These are phyloP conservation scores for Lissonota sp. DNA, from an alignment of 2,888 invertebrate genomes.

Conservation along the genomic window DNA sequence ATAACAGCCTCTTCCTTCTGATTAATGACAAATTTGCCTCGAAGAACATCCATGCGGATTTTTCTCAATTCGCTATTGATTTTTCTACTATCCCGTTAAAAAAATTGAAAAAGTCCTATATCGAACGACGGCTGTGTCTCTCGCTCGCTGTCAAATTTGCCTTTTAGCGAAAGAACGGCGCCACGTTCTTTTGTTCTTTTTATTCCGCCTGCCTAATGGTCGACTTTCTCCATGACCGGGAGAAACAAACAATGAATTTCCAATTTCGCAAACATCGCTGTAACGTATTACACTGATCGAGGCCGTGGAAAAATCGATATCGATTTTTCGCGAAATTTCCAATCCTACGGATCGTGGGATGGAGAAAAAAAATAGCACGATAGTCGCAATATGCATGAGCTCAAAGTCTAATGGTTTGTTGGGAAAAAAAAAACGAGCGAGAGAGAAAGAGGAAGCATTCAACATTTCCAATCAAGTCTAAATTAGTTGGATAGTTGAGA, in stretches of 20 bases:
- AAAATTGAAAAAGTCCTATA: background rate
- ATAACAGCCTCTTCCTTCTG: conserved; percentile 65
- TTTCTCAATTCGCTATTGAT: background rate
- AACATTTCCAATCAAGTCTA: conserved; percentile 73
- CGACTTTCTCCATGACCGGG: background rate
- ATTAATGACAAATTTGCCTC: conserved; percentile 68
- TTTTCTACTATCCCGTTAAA: background rate
- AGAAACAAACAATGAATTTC: background rate
- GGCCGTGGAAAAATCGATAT: conserved; percentile 23
- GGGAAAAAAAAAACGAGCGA: background rate
- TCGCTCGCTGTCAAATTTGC: conserved; percentile 1
- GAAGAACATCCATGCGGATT: conserved; percentile 67
- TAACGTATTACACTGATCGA: background rate
- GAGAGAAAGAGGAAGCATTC: conserved; percentile 55
- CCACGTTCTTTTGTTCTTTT: background rate
- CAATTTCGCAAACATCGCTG: background rate
- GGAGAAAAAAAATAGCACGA: conserved; percentile 9
- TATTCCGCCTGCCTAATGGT: background rate
- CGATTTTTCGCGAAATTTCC: conserved; percentile 46
- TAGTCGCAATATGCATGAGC: background rate
- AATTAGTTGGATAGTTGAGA: conserved; percentile 69
- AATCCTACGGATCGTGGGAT: conserved; percentile 11
- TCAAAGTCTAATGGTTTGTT: conserved; percentile 14
- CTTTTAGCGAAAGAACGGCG: background rate
- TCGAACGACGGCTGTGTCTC: background rate